Conservation (phyloP, 2,113 vertebrate genomes). For the Scytalopus superciliaris region DNA sequence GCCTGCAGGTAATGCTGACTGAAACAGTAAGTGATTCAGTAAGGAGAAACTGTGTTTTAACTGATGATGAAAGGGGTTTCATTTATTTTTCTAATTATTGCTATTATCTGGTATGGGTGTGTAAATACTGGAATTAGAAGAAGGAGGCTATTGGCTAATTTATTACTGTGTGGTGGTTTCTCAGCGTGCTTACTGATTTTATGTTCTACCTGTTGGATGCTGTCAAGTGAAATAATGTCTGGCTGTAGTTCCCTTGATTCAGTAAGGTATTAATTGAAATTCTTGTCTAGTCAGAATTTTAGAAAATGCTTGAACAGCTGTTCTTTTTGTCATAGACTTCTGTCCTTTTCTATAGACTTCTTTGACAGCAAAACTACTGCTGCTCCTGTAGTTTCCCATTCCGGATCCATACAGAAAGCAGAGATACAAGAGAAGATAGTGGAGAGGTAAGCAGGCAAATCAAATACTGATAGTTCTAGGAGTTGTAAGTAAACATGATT, state of each 20-base stretch:
- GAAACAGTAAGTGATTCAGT: neutral
- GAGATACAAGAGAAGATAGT: conserved; percentile 78
- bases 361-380: conserved; percentile 81
- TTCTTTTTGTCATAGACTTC: neutral
- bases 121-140: neutral
- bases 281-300: neutral
- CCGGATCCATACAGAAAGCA: conserved; percentile 90
- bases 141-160: neutral
- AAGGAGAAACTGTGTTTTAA: neutral
- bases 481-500: neutral
- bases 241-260: neutral
- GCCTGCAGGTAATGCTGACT: conserved; percentile 55
- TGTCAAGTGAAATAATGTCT: neutral
- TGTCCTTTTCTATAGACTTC: conserved; percentile 70
- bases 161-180: neutral
- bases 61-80: neutral
- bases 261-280: neutral
- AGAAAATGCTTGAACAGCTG: neutral
- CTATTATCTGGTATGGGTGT: neutral
- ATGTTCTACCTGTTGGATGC: neutral
- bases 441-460: conserved; percentile 72
- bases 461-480: neutral
- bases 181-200: neutral
- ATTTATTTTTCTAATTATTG: neutral
- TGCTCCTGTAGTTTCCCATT: conserved; percentile 81